These are phyloP conservation scores for Phytoseiulus persimilis DNA, from an alignment of 2,888 invertebrate species.

Conservation along the genomic window DNA sequence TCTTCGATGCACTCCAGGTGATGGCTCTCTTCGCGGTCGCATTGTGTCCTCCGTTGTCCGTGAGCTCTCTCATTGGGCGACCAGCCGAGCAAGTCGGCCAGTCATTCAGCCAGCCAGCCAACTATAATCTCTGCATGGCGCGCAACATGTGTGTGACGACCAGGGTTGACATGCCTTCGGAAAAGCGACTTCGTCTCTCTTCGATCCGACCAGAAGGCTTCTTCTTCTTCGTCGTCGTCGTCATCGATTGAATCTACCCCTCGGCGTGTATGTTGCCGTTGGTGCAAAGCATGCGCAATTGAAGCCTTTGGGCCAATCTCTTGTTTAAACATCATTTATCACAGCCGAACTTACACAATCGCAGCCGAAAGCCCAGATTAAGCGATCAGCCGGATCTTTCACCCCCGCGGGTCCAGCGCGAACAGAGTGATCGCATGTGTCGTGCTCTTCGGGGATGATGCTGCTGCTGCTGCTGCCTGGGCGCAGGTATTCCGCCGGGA, in stretches of 20 bases:
- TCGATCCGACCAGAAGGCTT: neutral
- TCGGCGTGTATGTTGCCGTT: neutral
- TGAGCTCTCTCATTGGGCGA: neutral
- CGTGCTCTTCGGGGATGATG: too few species aligned
- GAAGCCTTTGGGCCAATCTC: neutral
- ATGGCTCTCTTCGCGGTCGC: slow-evolving; percentile 28
- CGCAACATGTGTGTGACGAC: slow-evolving; percentile 35
- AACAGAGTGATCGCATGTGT: neutral
- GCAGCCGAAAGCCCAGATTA: neutral
- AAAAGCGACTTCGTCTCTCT: neutral
- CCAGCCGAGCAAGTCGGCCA: neutral
- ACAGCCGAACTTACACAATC: neutral
- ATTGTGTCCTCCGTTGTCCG: slow-evolving; percentile 16
- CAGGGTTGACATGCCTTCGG: neutral
- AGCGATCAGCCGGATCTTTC: neutral
- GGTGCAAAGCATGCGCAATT: neutral
- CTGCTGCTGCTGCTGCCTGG: too few species aligned
- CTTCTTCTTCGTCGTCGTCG: neutral
- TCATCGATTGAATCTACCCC: neutral
- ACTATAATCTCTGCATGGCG: neutral
- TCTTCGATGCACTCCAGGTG: slow-evolving; percentile 19
- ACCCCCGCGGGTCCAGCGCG: neutral
- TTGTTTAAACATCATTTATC: neutral
- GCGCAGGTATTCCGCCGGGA: too few species aligned
- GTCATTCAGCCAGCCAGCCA: neutral